These are phyloP conservation scores for Hippocampus barbouri DNA, from an alignment of 2,113 vertebrate species.

Conservation along the genomic window DNA sequence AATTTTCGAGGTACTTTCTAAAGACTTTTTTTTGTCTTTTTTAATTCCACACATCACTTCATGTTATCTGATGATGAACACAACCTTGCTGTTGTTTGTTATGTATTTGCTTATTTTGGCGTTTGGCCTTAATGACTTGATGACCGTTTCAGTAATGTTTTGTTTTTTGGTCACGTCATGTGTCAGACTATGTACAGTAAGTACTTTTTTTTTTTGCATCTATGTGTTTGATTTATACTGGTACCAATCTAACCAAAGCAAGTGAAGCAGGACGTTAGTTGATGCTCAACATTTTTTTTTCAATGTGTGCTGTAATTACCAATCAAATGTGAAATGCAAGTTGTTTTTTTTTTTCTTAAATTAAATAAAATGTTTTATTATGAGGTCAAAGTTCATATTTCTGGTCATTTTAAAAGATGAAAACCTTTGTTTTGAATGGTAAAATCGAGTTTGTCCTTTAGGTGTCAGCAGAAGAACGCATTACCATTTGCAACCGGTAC, in stretches of 20 bases:
- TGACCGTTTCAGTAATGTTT: neutral
- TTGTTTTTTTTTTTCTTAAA: constrained; percentile 52
- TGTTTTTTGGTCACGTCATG: constrained; percentile 20
- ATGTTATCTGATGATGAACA: constrained; percentile 29
- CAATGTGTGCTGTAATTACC: constrained; percentile 49
- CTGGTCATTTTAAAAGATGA: neutral
- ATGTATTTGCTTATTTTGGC: constrained; percentile 10
- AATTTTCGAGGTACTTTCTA: constrained; percentile 49
- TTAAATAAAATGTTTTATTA: constrained; percentile 39
- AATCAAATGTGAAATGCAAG: constrained; percentile 67
- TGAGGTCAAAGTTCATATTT: constrained; percentile 34
- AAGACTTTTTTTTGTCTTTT: constrained; percentile 3
- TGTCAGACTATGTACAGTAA: neutral
- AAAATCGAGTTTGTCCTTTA: constrained; percentile 65
- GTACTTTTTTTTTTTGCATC: constrained; percentile 4
- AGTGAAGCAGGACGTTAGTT: constrained; percentile 28
- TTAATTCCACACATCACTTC: constrained; percentile 31
- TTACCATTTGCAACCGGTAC: constrained; percentile 16
- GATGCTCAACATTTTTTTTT: constrained; percentile 27
- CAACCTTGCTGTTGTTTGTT: constrained; percentile 25
- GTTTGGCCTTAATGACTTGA: neutral
- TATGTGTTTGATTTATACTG: constrained; percentile 30
- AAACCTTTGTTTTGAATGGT: constrained; percentile 11
- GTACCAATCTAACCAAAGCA: constrained; percentile 58
- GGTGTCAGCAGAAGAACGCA: constrained; percentile 65